These are phyloP conservation scores for Tetrax tetrax DNA, from an alignment of 2,113 vertebrate genomes.

Conservation along the genomic window DNA sequence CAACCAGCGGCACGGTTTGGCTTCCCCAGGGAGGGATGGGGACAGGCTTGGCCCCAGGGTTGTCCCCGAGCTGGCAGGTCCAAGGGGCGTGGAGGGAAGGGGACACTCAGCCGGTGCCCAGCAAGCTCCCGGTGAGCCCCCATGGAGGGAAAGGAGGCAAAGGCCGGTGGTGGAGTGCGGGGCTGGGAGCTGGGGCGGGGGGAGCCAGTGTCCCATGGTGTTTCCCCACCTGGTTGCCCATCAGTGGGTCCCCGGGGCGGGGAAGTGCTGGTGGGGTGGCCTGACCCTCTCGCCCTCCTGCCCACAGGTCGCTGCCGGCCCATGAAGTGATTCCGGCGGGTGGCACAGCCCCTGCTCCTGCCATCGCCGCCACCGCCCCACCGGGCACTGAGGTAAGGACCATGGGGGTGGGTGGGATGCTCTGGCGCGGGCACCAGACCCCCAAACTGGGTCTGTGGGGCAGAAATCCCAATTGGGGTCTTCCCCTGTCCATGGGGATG, in stretches of 20 bases:
- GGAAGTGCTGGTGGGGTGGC: accelerated
- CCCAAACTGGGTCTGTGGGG: not conserved
- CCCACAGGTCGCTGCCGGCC: constrained; percentile 73
- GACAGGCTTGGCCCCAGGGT: not conserved
- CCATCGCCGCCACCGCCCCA: not conserved
- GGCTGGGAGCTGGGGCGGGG: accelerated
- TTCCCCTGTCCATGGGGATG: accelerated
- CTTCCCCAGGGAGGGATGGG: not conserved
- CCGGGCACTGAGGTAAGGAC: constrained; percentile 31
- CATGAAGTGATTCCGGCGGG: constrained; percentile 81
- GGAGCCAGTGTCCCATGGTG: accelerated
- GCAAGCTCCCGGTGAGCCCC: accelerated
- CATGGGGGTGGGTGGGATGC: not conserved
- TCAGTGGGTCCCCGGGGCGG: accelerated
- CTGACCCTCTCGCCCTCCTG: not conserved
- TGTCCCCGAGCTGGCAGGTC: not conserved
- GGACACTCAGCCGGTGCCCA: not conserved
- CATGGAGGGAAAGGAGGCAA: not conserved
- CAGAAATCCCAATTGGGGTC: not conserved
- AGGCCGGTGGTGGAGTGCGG: not conserved
- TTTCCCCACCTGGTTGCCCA: not conserved
- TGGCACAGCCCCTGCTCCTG: constrained; percentile 76
- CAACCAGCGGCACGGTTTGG: not conserved
- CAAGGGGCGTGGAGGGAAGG: not conserved
- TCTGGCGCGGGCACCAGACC: accelerated